These are phyloP conservation scores for Drosophila picticornis DNA, from an alignment of 2,888 invertebrate genomes.

Conservation along the genomic window DNA sequence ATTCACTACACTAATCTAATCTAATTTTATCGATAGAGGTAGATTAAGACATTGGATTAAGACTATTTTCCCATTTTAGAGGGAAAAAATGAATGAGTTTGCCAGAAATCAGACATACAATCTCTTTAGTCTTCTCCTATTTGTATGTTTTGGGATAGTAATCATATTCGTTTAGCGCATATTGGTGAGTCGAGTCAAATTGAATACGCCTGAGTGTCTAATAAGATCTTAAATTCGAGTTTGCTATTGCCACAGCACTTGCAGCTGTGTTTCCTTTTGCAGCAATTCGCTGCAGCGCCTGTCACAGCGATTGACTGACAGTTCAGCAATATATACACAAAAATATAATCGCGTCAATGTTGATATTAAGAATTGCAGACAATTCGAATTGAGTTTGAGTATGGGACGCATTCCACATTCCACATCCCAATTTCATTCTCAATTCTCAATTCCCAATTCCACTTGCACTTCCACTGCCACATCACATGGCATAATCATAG, in stretches of 20 bases:
- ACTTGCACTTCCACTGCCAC: conserved; percentile 9
- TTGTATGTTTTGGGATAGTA: not conserved
- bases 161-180: conserved; percentile 1
- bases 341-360: conserved; percentile 18
- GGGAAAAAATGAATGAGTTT: not conserved
- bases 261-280: conserved; percentile 24
- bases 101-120: not conserved
- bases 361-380: conserved; percentile 18
- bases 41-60: not conserved
- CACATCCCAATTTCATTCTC: not conserved
- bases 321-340: conserved; percentile 14
- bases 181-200: not conserved
- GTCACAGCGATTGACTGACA: conserved; percentile 45
- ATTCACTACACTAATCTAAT: not conserved
- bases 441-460: not conserved
- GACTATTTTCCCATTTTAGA: not conserved
- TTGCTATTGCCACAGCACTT: conserved; percentile 14
- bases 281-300: conserved; percentile 14
- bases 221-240: not conserved
- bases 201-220: not conserved
- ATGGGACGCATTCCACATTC: conserved; percentile 32
- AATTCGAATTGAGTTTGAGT: conserved; percentile 9
- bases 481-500: conserved; percentile 73
- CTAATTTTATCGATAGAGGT: not conserved
- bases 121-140: not conserved